Conservation (phyloP, 2,797 vertebrate genomes). For the Sus cebifrons region DNA sequence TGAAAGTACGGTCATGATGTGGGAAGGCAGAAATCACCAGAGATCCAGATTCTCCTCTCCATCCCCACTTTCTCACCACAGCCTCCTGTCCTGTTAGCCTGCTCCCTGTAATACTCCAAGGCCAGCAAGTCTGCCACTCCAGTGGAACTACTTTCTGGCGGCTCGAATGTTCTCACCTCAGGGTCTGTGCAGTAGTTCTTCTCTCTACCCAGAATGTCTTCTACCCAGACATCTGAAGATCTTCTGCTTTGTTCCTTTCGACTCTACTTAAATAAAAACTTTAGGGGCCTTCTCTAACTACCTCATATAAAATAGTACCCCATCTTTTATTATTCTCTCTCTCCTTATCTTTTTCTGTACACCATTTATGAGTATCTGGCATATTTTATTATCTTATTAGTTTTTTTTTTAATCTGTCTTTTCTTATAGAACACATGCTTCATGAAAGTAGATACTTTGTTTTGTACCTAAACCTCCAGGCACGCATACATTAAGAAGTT, state of each 20-base stretch:
- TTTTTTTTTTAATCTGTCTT: conserved; percentile 56
- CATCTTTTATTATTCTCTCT: neutral
- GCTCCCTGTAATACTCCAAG: neutral
- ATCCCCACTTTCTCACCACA: neutral
- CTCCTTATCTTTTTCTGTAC: conserved; percentile 20
- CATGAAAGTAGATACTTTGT: neutral
- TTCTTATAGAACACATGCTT: conserved; percentile 40
- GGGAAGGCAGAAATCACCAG: neutral
- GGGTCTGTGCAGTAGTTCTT: neutral
- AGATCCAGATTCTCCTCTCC: neutral
- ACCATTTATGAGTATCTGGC: neutral
- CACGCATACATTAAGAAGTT: neutral
- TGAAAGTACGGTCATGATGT: neutral
- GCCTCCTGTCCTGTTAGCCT: neutral
- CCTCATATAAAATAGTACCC: neutral
- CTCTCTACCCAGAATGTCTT: neutral
- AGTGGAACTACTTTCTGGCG: neutral
- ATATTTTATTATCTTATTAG: neutral
- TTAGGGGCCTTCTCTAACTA: neutral
- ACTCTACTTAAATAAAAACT: neutral
- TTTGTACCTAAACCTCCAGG: conserved; percentile 8
- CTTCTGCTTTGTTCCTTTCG: neutral
- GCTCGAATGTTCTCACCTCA: neutral
- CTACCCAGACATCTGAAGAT: neutral
- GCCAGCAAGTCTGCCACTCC: neutral